phyloP scores from a whole-genome alignment of 2,113 vertebrate genomes.

The Pseudonaja textilis region DNA sequence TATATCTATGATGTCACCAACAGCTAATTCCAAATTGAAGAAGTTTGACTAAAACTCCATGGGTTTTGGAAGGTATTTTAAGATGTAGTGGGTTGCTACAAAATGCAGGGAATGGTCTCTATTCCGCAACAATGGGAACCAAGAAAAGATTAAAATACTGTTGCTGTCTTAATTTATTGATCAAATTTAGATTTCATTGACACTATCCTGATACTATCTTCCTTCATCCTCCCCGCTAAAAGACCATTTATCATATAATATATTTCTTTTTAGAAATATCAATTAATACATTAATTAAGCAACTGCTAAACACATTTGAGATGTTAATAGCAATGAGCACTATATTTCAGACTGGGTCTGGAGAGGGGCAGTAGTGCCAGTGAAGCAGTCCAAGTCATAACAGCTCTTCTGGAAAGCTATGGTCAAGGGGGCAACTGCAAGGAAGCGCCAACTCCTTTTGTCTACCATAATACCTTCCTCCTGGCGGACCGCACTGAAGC shows the following conservation, averaged over 20 bases:
- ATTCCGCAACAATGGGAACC: background rate
- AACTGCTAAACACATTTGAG: background rate
- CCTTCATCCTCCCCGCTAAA: background rate
- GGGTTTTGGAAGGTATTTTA: background rate
- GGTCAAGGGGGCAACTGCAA: conserved; percentile 90
- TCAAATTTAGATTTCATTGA: background rate
- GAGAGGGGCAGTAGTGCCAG: conserved; percentile 81
- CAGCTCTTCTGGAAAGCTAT: conserved; percentile 76
- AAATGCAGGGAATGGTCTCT: background rate
- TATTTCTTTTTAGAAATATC: background rate
- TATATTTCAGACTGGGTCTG: conserved; percentile 76
- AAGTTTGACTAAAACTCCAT: background rate
- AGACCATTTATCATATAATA: background rate
- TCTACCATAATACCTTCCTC: conserved; percentile 94
- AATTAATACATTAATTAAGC: background rate
- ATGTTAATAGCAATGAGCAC: background rate
- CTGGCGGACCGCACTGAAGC: conserved; percentile 86
- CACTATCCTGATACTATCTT: background rate
- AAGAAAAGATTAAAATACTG: background rate
- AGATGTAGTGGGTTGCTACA: background rate
- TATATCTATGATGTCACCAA: background rate
- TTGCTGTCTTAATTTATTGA: background rate
- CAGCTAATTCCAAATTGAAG: background rate
- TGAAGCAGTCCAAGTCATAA: conserved; percentile 80
- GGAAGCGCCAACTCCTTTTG: conserved; percentile 79